Evolutionary conservation across 2,113 vertebrate genomes (phyloP).

Genomic region (Neotoma lepida): DNA sequence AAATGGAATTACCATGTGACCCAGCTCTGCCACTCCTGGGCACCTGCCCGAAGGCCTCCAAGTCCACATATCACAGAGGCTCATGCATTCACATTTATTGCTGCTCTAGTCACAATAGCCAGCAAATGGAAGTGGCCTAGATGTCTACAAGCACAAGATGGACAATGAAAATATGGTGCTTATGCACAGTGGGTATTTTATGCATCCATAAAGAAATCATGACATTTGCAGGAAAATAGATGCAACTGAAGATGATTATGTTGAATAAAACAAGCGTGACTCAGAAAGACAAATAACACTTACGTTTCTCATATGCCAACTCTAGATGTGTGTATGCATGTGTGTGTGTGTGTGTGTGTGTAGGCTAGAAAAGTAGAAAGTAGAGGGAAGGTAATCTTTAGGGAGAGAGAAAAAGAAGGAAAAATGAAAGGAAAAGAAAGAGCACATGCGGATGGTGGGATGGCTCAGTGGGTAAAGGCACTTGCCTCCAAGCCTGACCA

Average conservation of each 20-base stretch:
- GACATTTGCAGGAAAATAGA: background rate
- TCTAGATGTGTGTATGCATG: background rate
- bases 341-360: background rate
- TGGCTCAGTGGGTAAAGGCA: background rate
- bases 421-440: background rate
- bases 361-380: background rate
- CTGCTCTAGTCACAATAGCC: background rate
- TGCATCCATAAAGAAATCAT: background rate
- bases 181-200: background rate
- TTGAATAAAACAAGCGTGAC: background rate
- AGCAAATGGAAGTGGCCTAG: background rate
- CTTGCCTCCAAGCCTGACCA: background rate
- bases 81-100: accelerated
- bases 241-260: background rate
- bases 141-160: background rate
- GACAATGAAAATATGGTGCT: accelerated
- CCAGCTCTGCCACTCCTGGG: background rate
- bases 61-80: too few relatives aligned
- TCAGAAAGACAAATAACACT: background rate
- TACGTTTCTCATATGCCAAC: background rate
- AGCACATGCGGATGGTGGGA: background rate
- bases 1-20: background rate
- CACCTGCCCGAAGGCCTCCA: background rate
- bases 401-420: background rate
- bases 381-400: background rate